phyloP scores from a whole-genome alignment of 2,113 vertebrate genomes.

The Salminus brasiliensis region DNA sequence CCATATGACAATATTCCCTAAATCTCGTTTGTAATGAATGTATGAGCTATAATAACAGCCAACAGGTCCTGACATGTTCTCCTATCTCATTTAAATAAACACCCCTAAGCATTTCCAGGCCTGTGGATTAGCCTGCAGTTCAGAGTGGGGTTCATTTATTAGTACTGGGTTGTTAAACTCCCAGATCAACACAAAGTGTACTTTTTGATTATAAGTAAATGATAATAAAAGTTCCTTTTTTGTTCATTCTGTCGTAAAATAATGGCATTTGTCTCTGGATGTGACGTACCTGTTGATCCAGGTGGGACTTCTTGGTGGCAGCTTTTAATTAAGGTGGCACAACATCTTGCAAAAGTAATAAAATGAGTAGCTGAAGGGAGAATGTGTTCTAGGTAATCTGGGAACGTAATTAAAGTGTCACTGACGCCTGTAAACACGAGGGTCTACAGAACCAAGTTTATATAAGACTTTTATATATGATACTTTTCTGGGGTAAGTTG shows the following conservation, averaged over 20 bases:
- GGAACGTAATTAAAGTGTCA: neutral
- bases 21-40: neutral
- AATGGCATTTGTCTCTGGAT: neutral
- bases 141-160: neutral
- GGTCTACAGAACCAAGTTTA: neutral
- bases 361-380: neutral
- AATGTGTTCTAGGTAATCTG: neutral
- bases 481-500: too few relatives aligned
- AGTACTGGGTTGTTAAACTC: neutral
- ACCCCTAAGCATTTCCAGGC: neutral
- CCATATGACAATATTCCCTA: neutral
- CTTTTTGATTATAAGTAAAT: neutral
- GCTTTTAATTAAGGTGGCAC: neutral
- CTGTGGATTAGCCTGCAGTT: neutral
- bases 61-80: neutral
- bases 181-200: neutral
- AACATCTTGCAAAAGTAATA: neutral
- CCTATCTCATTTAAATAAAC: neutral
- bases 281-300: neutral
- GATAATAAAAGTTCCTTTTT: neutral
- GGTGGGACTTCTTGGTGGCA: neutral
- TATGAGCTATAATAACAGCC: neutral
- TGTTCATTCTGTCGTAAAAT: neutral
- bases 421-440: neutral
- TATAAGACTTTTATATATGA: neutral